phyloP scores from a whole-genome alignment of 2,113 vertebrate species.

The Serinus canaria region DNA sequence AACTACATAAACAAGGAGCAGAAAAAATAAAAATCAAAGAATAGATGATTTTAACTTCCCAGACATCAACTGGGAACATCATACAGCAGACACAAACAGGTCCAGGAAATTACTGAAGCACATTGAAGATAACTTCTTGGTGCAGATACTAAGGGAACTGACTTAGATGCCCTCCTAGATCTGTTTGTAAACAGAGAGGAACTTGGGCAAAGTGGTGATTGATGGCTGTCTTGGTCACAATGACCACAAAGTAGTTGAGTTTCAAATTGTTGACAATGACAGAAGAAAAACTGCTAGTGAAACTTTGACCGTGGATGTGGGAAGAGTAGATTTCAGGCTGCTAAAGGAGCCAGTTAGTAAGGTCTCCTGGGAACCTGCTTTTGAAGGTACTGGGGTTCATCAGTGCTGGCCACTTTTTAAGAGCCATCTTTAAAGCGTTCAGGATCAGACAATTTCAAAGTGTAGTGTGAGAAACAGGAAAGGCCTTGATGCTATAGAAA shows the following conservation, averaged over 20 bases:
- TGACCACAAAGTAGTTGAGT: not conserved
- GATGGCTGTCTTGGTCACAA: not conserved
- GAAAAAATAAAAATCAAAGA: not conserved
- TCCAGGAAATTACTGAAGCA: not conserved
- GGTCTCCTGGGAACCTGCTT: not conserved
- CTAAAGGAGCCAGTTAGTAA: not conserved
- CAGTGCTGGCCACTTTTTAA: not conserved
- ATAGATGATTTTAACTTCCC: not conserved
- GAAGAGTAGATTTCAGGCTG: not conserved
- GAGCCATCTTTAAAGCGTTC: not conserved
- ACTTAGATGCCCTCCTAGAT: not conserved
- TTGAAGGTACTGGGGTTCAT: not conserved
- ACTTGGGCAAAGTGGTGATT: not conserved
- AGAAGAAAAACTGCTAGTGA: not conserved
- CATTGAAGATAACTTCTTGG: not conserved
- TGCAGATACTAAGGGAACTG: not conserved
- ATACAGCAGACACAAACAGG: no score
- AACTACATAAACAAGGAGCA: not conserved
- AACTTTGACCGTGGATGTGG: not conserved
- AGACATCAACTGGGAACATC: not conserved
- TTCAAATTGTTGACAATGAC: not conserved
- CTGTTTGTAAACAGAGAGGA: not conserved
- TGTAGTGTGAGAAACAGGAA: not conserved
- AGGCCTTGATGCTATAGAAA: not conserved
- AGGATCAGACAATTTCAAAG: not conserved